Percentiles rank a stretch among this genome's conserved stretches.
These are phyloP conservation scores for Drepana falcataria DNA, from an alignment of 2,888 invertebrate genomes.

Conservation along the genomic window DNA sequence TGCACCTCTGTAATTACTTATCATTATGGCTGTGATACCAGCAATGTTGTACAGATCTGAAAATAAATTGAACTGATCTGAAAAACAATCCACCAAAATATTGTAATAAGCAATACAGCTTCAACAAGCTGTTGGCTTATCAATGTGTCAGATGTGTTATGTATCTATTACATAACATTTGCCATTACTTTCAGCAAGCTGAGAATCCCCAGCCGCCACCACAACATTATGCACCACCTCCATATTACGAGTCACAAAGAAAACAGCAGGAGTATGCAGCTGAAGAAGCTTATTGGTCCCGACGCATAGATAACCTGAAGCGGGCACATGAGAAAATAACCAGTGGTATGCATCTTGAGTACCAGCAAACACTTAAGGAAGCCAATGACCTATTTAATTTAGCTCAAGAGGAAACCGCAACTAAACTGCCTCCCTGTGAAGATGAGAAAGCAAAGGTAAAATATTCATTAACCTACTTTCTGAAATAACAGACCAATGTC, in stretches of 20 bases:
- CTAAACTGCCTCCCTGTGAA: conserved; percentile 64
- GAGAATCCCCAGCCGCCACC: conserved; percentile 41
- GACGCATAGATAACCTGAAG: conserved; percentile 63
- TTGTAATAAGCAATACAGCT: too few relatives aligned
- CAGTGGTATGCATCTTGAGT: conserved; percentile 60
- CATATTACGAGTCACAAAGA: conserved; percentile 42
- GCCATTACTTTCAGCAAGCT: conserved; percentile 44
- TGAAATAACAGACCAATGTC: too few relatives aligned
- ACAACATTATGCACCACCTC: conserved; percentile 41
- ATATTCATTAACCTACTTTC: too few relatives aligned
- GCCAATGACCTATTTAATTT: conserved; percentile 60
- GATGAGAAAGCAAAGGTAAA: conserved; percentile 66
- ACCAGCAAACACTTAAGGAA: conserved; percentile 65
- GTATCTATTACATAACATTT: too few relatives aligned
- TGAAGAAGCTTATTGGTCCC: conserved; percentile 69
- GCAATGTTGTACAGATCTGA: too few relatives aligned
- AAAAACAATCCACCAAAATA: too few relatives aligned
- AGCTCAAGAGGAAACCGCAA: conserved; percentile 48
- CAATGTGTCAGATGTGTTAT: too few relatives aligned
- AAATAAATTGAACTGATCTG: too few relatives aligned
- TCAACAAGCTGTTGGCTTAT: too few relatives aligned
- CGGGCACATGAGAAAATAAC: conserved; percentile 65
- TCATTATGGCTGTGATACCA: too few relatives aligned
- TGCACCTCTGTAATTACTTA: too few relatives aligned
- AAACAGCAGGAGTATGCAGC: conserved; percentile 50